Percentiles rank a stretch among this genome's conserved stretches.
Conservation (phyloP, 2,113 vertebrate genomes). For the Vidua chalybeata region DNA sequence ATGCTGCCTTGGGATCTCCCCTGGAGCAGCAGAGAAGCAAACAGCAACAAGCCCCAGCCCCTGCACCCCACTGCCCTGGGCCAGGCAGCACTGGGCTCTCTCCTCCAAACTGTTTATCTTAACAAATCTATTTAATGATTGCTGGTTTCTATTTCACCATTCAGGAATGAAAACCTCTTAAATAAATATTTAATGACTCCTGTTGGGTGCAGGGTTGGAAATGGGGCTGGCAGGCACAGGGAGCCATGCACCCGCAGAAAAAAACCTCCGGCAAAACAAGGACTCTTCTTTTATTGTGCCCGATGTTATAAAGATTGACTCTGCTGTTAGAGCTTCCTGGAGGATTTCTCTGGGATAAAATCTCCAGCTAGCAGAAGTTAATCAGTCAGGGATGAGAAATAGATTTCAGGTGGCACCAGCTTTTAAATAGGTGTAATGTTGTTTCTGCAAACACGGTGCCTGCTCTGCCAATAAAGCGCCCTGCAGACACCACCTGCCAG, state of each 20-base stretch:
- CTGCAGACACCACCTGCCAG: background rate
- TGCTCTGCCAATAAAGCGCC: background rate
- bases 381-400: slow-evolving; percentile 22
- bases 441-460: background rate
- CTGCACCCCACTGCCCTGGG: background rate
- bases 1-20: background rate
- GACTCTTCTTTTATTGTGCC: slow-evolving; percentile 9
- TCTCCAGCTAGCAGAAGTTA: background rate
- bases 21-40: background rate
- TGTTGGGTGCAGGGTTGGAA: background rate
- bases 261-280: background rate
- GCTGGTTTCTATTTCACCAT: background rate
- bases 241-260: background rate
- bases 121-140: background rate
- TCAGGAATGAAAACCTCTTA: background rate
- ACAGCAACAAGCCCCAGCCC: background rate
- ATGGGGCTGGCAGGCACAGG: background rate
- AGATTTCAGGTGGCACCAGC: background rate
- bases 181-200: slow-evolving; percentile 27
- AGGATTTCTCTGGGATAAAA: background rate
- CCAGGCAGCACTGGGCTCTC: fast-evolving
- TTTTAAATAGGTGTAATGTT: background rate
- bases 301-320: slow-evolving; percentile 36
- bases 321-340: slow-evolving; percentile 19
- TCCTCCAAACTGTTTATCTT: background rate